phyloP scores from a whole-genome alignment of 1,140 invertebrate genomes.

The Sycophaga agraensis region DNA sequence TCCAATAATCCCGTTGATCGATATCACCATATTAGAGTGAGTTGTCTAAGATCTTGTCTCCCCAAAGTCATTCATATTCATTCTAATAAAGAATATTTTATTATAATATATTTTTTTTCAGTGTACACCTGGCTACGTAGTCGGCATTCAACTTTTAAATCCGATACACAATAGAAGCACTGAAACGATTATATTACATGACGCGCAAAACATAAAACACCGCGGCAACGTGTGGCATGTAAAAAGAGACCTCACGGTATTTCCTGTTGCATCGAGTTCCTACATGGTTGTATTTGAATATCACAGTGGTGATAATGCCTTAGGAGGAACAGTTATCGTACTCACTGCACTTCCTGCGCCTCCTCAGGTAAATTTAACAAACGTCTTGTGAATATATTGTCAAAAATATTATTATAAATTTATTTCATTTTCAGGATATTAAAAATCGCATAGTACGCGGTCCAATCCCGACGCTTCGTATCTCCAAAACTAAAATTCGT shows the following conservation, averaged over 20 bases:
- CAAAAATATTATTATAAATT: too few relatives aligned
- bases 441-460: constrained; percentile 72
- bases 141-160: constrained; percentile 82
- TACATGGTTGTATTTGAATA: constrained; percentile 83
- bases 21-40: constrained; percentile 52
- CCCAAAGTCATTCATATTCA: too few relatives aligned
- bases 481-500: constrained; percentile 74
- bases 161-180: constrained; percentile 84
- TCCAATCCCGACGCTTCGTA: constrained; percentile 71
- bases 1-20: constrained; percentile 62
- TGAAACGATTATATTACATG: constrained; percentile 77
- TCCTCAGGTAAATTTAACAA: constrained; percentile 40
- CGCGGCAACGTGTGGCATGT: constrained; percentile 72
- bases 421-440: constrained; percentile 61
- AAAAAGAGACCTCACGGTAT: constrained; percentile 78
- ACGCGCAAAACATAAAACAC: constrained; percentile 67
- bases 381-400: too few relatives aligned
- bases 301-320: constrained; percentile 72
- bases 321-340: constrained; percentile 81
- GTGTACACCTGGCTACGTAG: constrained; percentile 74
- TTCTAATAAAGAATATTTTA: too few relatives aligned
- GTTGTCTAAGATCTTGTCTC: too few relatives aligned
- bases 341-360: constrained; percentile 75
- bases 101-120: constrained; percentile 47
- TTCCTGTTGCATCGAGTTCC: constrained; percentile 83